phyloP scores from a whole-genome alignment of 2,797 vertebrate species.

The Tiaroga cobitis region DNA sequence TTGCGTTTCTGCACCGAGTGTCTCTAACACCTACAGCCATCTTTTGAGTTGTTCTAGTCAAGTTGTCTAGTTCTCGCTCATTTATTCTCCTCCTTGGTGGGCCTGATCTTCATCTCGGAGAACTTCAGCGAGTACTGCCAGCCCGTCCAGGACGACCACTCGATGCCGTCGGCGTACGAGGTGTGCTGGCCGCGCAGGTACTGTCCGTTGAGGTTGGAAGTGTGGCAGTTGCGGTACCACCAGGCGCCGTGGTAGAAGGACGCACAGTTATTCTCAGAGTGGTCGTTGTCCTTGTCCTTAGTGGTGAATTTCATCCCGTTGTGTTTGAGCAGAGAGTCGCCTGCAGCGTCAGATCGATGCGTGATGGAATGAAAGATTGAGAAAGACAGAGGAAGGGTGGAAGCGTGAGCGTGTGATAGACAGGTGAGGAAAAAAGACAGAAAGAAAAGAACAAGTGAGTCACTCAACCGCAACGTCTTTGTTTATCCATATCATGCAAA shows the following conservation, averaged over 20 bases:
- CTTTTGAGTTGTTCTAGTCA: not conserved
- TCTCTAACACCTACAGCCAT: slow-evolving; percentile 53
- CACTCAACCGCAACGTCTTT: slow-evolving; percentile 10
- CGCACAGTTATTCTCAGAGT: slow-evolving; percentile 95
- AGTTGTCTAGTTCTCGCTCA: slow-evolving; percentile 36
- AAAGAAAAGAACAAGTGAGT: slow-evolving; percentile 38
- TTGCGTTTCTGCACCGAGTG: slow-evolving; percentile 46
- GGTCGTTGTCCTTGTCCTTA: slow-evolving; percentile 92
- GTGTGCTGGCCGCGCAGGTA: slow-evolving; percentile 90
- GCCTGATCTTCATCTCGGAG: slow-evolving; percentile 94
- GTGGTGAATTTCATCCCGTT: slow-evolving; percentile 95
- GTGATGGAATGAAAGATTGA: slow-evolving; percentile 27
- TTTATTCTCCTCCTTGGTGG: slow-evolving; percentile 76
- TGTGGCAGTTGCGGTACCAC: slow-evolving; percentile 99
- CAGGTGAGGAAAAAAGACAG: slow-evolving; percentile 31
- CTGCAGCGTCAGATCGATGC: slow-evolving; percentile 58
- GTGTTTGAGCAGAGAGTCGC: slow-evolving; percentile 92
- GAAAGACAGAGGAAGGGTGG: slow-evolving; percentile 32
- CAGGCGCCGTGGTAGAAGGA: slow-evolving; percentile 93
- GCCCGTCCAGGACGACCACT: slow-evolving; percentile 97
- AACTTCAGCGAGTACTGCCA: slow-evolving; percentile 96
- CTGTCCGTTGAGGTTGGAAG: slow-evolving; percentile 95
- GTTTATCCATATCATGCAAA: slow-evolving; percentile 14
- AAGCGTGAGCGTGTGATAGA: slow-evolving; percentile 22
- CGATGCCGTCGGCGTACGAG: slow-evolving; percentile 92